These are phyloP conservation scores for Orthosia gothica DNA, from an alignment of 2,888 invertebrate species.

Conservation along the genomic window DNA sequence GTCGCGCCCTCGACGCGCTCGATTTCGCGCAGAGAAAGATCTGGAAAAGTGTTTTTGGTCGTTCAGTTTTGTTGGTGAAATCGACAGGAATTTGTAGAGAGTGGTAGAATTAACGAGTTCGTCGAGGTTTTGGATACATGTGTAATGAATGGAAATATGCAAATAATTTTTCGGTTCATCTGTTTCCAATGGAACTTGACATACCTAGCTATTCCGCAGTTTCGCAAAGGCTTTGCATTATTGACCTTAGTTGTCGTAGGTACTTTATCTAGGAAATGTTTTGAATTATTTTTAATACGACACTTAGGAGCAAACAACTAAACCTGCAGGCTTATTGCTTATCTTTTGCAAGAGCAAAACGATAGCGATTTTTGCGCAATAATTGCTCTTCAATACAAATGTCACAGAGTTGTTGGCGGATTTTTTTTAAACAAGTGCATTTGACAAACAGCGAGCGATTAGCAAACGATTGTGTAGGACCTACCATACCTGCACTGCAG, in stretches of 20 bases:
- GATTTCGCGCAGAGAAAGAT: conserved; percentile 62
- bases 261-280: no score
- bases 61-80: conserved; percentile 48
- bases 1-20: conserved; percentile 56
- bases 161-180: background rate
- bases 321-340: no score
- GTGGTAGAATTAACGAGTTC: background rate
- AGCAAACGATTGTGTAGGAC: no score
- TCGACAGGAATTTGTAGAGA: conserved; percentile 32
- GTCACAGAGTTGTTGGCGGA: no score
- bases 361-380: no score
- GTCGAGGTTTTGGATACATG: background rate
- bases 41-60: conserved; percentile 51
- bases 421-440: no score
- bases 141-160: background rate
- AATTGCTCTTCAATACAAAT: no score
- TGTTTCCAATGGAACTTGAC: background rate
- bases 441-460: no score
- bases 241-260: no score
- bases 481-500: no score
- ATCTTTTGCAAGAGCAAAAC: no score
- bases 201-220: background rate
- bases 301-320: background rate
- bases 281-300: background rate
- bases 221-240: no score